A percentile compares a stretch with the other conserved stretches of the same genome.
Conservation (phyloP, 2,797 vertebrate species). For the Macroramphosus scolopax region DNA sequence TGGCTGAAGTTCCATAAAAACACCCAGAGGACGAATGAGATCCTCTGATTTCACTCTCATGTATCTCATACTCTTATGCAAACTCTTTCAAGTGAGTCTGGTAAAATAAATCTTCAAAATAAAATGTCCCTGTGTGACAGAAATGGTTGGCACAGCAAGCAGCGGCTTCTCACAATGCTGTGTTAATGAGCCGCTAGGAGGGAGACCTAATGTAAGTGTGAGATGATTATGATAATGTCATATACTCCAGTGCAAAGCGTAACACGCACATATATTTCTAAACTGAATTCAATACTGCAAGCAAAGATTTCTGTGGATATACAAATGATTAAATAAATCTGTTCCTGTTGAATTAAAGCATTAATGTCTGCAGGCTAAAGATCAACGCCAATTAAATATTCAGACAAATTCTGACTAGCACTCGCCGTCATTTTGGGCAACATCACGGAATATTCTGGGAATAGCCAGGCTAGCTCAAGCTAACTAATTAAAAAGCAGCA, state of each 20-base stretch:
- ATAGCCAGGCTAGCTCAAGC: constrained; percentile 3
- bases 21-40: not conserved
- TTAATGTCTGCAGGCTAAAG: too few species aligned
- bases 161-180: constrained; percentile 51
- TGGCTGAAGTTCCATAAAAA: constrained; percentile 5
- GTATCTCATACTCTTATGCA: constrained; percentile 2
- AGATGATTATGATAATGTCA: constrained; percentile 75
- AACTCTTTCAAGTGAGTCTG: constrained; percentile 10
- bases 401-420: too few species aligned
- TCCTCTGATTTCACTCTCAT: not conserved
- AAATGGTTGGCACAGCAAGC: constrained; percentile 32
- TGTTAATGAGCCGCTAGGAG: constrained; percentile 65
- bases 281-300: too few species aligned
- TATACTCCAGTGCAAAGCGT: constrained; percentile 48
- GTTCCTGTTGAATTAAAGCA: too few species aligned
- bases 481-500: constrained; percentile 10
- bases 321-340: too few species aligned
- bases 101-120: too few species aligned
- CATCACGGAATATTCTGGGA: not conserved
- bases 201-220: constrained; percentile 68
- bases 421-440: too few species aligned
- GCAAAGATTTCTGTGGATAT: too few species aligned
- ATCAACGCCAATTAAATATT: too few species aligned
- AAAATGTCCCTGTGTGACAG: constrained; percentile 1
- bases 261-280: constrained; percentile 20